Evolutionary conservation across 2,888 invertebrate species (phyloP), one percentile per base, ranked within the genome.

Genomic region (Chironomus riparius): DNA sequence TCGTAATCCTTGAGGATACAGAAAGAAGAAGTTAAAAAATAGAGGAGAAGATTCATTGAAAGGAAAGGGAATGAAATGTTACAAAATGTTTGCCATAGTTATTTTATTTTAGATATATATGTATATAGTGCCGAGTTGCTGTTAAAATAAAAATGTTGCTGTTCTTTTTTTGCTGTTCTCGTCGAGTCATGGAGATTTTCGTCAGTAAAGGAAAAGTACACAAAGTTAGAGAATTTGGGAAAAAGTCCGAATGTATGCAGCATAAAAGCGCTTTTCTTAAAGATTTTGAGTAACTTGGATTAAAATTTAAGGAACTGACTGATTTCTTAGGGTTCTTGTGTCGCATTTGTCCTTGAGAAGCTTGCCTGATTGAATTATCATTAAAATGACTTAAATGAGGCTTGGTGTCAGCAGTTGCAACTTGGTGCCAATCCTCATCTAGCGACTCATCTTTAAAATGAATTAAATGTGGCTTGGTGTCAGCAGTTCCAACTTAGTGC

Each of bases 1-100:
- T 56, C 47, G 70, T 70, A 70, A 70, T 70, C 70, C 47, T 47
- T 70, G 21, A 70, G 70, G 47, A 70, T 15, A 47, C 70, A 47
- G 21, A 47, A 15, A 15, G 56, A 56, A 56, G n/a, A 18, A 70
- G 47, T 13, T 5, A 10, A 70, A 38, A 10, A 68, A 3, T 7
- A 28, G 69, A 69, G 38, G 47, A 15, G 69, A 65, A 65, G 65
- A 22, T 68, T 3, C 28, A 24, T 12, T 15, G 18, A 21, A 62
- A 62, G 18, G 18, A 62, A n/a, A 65, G 24, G 24, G 24, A 22
- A 65, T 22, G 21, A 65, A 65, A 65, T 65, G 65, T 22, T 24
- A 65, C 56, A 56, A 56, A 18, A 56, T 56, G 15, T 56, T 56
- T 56, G 56, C 56, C 56, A 56, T 56, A 56, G 56, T 56, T 56